These are phyloP conservation scores for Rhegmatorhina hoffmannsi DNA, from an alignment of 2,113 vertebrate genomes.

Conservation along the genomic window DNA sequence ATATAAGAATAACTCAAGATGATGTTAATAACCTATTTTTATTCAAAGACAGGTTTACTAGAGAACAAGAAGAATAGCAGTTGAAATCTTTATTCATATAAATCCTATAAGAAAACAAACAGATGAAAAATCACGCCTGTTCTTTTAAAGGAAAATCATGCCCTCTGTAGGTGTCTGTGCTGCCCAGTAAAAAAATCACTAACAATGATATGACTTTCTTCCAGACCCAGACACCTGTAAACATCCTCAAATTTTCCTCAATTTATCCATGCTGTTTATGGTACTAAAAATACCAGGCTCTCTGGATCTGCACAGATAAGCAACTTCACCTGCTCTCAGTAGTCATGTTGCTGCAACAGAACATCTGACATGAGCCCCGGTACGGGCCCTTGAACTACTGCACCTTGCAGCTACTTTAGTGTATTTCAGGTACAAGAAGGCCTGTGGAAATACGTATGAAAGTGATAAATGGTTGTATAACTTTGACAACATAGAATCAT, in stretches of 20 bases:
- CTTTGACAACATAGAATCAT: background rate
- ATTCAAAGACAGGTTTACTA: background rate
- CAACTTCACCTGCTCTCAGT: background rate
- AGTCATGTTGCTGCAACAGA: background rate
- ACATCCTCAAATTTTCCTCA: background rate
- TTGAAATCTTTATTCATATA: background rate
- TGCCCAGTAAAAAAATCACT: background rate
- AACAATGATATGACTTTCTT: background rate
- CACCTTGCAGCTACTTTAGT: no score
- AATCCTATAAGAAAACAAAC: background rate
- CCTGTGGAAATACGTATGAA: background rate
- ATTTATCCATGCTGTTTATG: background rate
- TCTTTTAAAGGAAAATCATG: background rate
- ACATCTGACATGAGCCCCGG: background rate
- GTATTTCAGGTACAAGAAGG: background rate
- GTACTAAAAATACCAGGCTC: background rate
- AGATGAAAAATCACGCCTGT: accelerated
- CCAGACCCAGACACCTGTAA: background rate
- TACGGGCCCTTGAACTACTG: background rate
- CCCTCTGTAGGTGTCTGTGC: background rate
- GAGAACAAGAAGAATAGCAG: background rate
- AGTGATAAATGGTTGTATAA: background rate
- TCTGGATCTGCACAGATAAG: background rate
- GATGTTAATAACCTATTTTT: background rate
- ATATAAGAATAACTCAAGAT: background rate